Conservation (phyloP, 2,797 vertebrate species). For the Notolepis coatsorum region DNA sequence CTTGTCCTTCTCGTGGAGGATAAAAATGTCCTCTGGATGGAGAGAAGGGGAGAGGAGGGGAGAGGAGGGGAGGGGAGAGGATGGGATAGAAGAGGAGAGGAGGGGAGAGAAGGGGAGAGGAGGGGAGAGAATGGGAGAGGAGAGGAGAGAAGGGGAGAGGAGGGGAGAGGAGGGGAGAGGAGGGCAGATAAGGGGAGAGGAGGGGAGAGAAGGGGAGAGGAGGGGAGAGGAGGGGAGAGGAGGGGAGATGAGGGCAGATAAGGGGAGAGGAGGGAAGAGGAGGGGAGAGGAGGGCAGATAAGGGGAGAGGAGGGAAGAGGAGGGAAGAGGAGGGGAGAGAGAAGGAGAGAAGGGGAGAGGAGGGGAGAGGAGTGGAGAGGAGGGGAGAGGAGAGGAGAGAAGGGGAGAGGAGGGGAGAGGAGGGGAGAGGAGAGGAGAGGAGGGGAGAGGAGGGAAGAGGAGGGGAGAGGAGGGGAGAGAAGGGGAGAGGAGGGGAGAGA, state of each 20-base stretch:
- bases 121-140: background rate
- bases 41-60: constrained; percentile 1
- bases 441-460: background rate
- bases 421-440: background rate
- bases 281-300: constrained; percentile 16
- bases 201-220: background rate
- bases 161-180: background rate
- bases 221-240: too few species aligned
- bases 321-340: constrained; percentile 32
- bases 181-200: background rate
- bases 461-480: background rate
- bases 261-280: background rate
- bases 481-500: background rate
- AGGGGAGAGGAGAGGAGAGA: background rate
- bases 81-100: background rate
- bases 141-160: background rate
- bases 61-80: background rate
- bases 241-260: background rate
- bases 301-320: constrained; percentile 28
- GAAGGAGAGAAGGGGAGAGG: background rate
- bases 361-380: too few species aligned
- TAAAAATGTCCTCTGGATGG: constrained; percentile 83
- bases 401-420: background rate
- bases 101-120: background rate
- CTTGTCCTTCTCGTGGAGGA: constrained; percentile 84